A percentile compares a stretch with the other conserved stretches of the same genome.
These are phyloP conservation scores for Parasteatoda tepidariorum DNA, from an alignment of 1,140 invertebrate species.

Conservation along the genomic window DNA sequence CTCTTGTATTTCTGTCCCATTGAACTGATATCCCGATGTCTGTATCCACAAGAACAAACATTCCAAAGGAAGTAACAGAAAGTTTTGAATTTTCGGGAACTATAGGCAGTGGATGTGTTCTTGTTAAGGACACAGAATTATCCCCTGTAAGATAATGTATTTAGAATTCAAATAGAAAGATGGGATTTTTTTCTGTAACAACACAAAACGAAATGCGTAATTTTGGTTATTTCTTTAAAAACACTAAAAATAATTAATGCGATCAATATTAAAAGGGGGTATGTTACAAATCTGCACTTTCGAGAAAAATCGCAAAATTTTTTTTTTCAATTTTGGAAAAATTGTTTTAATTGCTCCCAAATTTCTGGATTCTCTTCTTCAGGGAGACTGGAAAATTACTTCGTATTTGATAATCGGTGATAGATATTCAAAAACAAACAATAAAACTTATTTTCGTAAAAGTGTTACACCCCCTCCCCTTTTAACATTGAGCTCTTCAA, in stretches of 20 bases:
- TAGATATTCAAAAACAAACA: too few species aligned
- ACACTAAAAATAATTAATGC: not conserved
- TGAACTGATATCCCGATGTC: slow-evolving; percentile 76
- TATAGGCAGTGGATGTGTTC: slow-evolving; percentile 37
- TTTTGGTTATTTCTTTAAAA: not conserved
- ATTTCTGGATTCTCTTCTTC: too few species aligned
- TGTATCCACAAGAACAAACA: slow-evolving; percentile 83
- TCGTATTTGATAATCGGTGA: too few species aligned
- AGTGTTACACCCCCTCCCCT: too few species aligned
- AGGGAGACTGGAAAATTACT: too few species aligned
- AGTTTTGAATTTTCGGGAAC: slow-evolving; percentile 68
- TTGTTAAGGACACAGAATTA: slow-evolving; percentile 35
- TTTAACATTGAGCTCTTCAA: too few species aligned
- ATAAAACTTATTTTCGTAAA: too few species aligned
- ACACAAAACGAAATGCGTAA: not conserved
- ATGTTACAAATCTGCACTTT: too few species aligned
- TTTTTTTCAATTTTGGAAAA: too few species aligned
- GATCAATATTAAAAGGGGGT: not conserved
- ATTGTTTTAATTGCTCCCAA: too few species aligned
- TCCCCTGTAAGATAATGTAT: slow-evolving; percentile 46
- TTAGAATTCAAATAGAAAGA: not conserved
- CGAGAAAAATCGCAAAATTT: too few species aligned
- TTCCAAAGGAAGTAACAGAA: slow-evolving; percentile 74
- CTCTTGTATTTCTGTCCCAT: slow-evolving; percentile 87
- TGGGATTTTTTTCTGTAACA: not conserved